Conservation (phyloP, 2,797 vertebrate species). For the Mionectes olivaceus region DNA sequence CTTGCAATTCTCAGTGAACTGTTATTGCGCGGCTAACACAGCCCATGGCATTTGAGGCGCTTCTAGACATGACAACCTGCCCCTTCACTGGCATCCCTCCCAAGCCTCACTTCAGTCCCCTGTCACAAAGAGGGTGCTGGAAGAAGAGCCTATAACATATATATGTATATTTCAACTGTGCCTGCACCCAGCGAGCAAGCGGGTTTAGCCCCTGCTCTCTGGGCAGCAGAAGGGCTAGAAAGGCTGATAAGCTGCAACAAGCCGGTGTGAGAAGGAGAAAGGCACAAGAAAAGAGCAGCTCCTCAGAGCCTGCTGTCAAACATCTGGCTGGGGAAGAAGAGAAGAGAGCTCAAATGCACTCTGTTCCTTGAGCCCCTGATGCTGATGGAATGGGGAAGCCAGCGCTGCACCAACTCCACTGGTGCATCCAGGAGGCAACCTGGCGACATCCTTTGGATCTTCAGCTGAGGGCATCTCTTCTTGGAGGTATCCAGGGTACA, state of each 20-base stretch:
- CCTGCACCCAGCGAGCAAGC: slow-evolving; percentile 48
- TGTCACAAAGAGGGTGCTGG: neutral
- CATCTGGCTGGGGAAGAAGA: slow-evolving; percentile 61
- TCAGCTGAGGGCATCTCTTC: slow-evolving; percentile 67
- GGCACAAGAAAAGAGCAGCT: slow-evolving; percentile 80
- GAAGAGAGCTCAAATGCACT: slow-evolving; percentile 62
- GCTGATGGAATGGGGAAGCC: slow-evolving; percentile 67
- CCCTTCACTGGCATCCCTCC: neutral
- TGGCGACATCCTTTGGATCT: slow-evolving; percentile 76
- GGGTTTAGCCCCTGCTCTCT: neutral
- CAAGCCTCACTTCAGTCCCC: neutral
- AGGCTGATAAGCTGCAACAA: slow-evolving; percentile 70
- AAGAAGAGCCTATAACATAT: slow-evolving; percentile 45
- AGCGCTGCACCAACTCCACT: slow-evolving; percentile 63
- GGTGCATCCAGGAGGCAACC: slow-evolving; percentile 72
- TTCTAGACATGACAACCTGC: neutral
- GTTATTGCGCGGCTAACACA: neutral
- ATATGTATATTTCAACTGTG: slow-evolving; percentile 13
- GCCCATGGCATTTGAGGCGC: neutral
- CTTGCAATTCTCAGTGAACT: neutral
- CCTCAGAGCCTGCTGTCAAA: slow-evolving; percentile 66
- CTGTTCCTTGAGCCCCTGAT: slow-evolving; percentile 63
- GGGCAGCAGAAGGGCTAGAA: slow-evolving; percentile 33
- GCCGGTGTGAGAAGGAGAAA: slow-evolving; percentile 72
- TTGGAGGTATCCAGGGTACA: slow-evolving; percentile 69